These are phyloP conservation scores for Epinephelus lanceolatus DNA, from an alignment of 2,113 vertebrate species.

Conservation along the genomic window DNA sequence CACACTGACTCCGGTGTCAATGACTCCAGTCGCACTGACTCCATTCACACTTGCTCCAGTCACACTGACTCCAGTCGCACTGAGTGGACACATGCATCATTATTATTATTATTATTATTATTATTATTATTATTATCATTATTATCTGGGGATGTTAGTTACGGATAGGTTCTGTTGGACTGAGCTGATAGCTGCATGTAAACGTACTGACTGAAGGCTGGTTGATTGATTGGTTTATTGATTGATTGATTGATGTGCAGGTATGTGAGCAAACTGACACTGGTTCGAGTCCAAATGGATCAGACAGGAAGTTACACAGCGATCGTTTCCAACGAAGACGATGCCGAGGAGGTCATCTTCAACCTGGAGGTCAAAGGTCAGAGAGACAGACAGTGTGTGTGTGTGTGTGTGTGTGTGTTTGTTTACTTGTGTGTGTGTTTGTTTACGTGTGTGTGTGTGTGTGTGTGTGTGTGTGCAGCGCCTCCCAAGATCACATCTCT, in stretches of 20 bases:
- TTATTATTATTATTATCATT: no score
- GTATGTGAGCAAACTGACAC: conserved; percentile 88
- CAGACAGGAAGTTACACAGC: conserved; percentile 91
- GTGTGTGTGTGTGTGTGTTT: neutral
- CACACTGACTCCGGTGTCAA: no score
- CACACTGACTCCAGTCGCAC: no score
- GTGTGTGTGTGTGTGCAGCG: conserved; percentile 79
- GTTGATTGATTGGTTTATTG: conserved; percentile 6
- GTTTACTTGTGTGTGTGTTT: neutral
- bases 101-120: no score
- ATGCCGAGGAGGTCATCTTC: conserved; percentile 85
- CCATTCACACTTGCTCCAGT: no score
- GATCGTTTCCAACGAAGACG: conserved; percentile 87
- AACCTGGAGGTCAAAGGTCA: conserved; percentile 89
- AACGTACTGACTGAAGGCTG: neutral
- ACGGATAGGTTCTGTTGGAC: no score
- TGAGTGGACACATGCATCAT: no score
- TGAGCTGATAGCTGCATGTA: no score
- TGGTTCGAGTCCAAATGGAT: conserved; percentile 90
- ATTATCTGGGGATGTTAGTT: no score
- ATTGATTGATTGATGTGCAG: conserved; percentile 71
- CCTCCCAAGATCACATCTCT: conserved; percentile 89
- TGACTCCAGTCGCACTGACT: no score
- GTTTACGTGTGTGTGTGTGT: conserved; percentile 34
- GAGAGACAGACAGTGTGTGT: conserved; percentile 1